Conservation (phyloP, 2,888 invertebrate species). For the Phrixothrix hirtus region DNA sequence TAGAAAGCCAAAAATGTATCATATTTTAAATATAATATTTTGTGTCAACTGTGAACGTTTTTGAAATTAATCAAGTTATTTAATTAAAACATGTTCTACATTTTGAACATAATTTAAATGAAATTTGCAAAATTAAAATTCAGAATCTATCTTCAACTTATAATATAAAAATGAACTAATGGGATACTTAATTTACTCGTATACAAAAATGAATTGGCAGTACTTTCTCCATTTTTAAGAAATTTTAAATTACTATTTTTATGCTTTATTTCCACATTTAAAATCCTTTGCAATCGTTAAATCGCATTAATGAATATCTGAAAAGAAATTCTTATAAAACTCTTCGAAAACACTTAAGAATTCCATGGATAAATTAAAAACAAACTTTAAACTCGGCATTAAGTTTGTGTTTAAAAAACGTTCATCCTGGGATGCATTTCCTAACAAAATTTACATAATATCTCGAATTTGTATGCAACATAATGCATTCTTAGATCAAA, state of each 20-base stretch:
- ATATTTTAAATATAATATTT: conserved; percentile 6
- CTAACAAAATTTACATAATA: conserved; percentile 19
- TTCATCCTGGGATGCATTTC: conserved; percentile 10
- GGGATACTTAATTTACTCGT: too few relatives aligned
- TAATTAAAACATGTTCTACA: too few relatives aligned
- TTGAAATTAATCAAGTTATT: too few relatives aligned
- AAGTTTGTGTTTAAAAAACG: conserved; percentile 8
- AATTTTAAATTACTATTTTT: too few relatives aligned
- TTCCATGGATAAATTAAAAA: conserved; percentile 18
- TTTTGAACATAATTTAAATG: too few relatives aligned
- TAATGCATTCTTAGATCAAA: conserved; percentile 14
- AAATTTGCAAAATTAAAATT: too few relatives aligned
- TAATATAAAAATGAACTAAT: too few relatives aligned
- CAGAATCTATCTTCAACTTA: too few relatives aligned
- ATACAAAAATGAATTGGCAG: too few relatives aligned
- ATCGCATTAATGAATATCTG: conserved; percentile 6
- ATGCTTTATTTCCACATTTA: neutral
- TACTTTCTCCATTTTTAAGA: too few relatives aligned
- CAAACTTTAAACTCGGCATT: conserved; percentile 15
- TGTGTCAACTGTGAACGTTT: neutral
- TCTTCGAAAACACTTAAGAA: conserved; percentile 7
- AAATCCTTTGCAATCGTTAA: conserved; percentile 6
- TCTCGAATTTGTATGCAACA: conserved; percentile 9
- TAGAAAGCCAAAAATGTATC: conserved; percentile 20
- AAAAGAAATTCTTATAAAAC: conserved; percentile 7